phyloP scores from a whole-genome alignment of 2,888 invertebrate species.

The Hypselothyrea guttata region DNA sequence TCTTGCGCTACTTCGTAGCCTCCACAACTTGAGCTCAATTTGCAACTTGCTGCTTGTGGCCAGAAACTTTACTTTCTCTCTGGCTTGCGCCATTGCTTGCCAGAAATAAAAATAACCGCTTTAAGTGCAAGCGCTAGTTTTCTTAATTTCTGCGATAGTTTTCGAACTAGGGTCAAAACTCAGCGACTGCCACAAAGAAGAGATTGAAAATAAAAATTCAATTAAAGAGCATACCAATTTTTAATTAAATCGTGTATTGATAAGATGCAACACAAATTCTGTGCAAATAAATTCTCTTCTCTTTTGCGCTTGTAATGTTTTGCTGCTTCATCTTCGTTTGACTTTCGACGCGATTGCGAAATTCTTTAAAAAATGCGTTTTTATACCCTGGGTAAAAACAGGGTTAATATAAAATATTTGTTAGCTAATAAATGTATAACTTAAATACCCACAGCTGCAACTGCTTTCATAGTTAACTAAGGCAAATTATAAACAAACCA shows the following conservation, averaged over 20 bases:
- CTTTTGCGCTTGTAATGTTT: no score
- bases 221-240: constrained; percentile 18
- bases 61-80: constrained; percentile 43
- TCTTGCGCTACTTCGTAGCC: constrained; percentile 63
- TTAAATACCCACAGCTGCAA: no score
- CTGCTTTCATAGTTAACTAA: no score
- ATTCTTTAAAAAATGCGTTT: no score
- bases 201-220: not conserved
- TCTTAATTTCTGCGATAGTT: constrained; percentile 62
- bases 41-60: constrained; percentile 39
- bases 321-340: constrained; percentile 8
- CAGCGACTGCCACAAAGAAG: constrained; percentile 2
- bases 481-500: no score
- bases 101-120: constrained; percentile 64
- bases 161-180: constrained; percentile 29
- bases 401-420: no score
- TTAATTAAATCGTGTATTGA: constrained; percentile 41
- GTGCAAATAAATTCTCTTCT: no score
- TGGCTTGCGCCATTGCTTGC: constrained; percentile 11
- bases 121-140: constrained; percentile 57
- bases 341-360: no score
- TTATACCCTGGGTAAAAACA: no score
- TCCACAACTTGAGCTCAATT: constrained; percentile 40
- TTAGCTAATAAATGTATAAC: no score
- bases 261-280: no score